A percentile compares a stretch with the other conserved stretches of the same genome.
Conservation (phyloP, 1,140 invertebrate genomes). For the Trypoxylus dichotomus region DNA sequence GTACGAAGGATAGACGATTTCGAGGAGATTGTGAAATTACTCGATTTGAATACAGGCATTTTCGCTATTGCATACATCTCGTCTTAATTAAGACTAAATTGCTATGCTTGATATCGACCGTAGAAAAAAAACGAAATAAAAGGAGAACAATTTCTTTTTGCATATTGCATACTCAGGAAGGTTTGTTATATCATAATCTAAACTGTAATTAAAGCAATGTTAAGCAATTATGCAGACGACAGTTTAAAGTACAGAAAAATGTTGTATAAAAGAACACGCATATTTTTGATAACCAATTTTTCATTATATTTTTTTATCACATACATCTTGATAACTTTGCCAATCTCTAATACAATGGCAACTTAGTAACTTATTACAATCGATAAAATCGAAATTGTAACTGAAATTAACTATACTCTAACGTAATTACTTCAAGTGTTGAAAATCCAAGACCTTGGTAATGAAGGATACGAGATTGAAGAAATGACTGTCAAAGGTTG, state of each 20-base stretch:
- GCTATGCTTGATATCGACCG: background rate
- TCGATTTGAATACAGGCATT: background rate
- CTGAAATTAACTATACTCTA: too few species aligned
- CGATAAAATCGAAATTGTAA: too few species aligned
- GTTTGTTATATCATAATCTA: background rate
- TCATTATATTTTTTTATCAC: too few species aligned
- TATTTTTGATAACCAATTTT: too few species aligned
- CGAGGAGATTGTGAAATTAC: background rate
- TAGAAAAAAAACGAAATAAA: background rate
- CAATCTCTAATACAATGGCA: too few species aligned
- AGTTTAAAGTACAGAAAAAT: background rate
- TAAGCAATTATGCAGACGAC: background rate
- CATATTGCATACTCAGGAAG: background rate
- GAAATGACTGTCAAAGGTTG: too few species aligned
- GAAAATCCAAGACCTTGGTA: too few species aligned
- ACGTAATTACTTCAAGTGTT: too few species aligned
- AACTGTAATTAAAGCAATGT: background rate
- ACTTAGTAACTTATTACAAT: too few species aligned
- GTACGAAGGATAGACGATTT: background rate
- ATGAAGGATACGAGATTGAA: too few species aligned
- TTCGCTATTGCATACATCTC: background rate
- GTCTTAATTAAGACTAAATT: background rate
- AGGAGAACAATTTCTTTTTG: background rate
- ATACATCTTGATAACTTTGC: too few species aligned
- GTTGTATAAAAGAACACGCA: too few species aligned